These are phyloP conservation scores for Harpagoxenus sublaevis DNA, from an alignment of 2,888 invertebrate species.

Conservation along the genomic window DNA sequence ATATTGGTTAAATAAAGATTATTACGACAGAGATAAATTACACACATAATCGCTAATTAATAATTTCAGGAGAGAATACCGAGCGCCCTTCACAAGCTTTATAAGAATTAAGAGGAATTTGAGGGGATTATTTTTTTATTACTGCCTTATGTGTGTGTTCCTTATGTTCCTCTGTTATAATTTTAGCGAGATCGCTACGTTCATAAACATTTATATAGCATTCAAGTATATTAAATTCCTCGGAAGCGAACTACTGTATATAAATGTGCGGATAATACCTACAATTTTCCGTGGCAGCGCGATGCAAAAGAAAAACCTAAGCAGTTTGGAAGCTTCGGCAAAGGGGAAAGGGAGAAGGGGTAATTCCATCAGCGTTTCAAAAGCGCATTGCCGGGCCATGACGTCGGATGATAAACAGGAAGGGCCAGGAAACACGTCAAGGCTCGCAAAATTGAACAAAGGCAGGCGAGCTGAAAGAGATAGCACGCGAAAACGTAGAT, in stretches of 20 bases:
- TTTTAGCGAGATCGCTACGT: background rate
- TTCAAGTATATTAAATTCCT: constrained; percentile 34
- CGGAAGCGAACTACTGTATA: background rate
- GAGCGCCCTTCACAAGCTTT: background rate
- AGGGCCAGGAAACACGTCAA: constrained; percentile 10
- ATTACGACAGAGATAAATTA: background rate
- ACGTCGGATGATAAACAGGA: constrained; percentile 46
- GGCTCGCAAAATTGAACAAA: constrained; percentile 34
- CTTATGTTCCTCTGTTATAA: constrained; percentile 17
- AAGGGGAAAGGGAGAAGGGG: background rate
- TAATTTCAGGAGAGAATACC: background rate
- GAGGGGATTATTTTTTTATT: background rate
- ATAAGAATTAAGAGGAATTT: background rate
- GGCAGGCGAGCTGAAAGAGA: background rate
- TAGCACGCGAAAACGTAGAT: background rate
- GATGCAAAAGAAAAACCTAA: constrained; percentile 23
- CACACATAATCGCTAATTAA: background rate
- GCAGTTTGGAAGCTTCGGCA: constrained; percentile 38
- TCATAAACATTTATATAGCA: constrained; percentile 40
- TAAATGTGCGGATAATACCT: constrained; percentile 34
- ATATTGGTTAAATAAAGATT: background rate
- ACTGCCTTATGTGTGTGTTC: too few species aligned
- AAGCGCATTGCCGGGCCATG: constrained; percentile 31
- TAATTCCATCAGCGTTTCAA: constrained; percentile 37
- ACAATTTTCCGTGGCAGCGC: constrained; percentile 23